Evolutionary conservation across 2,888 invertebrate genomes (phyloP), one percentile per base, ranked within the genome.

Genomic region (Sminthurides aquaticus): DNA sequence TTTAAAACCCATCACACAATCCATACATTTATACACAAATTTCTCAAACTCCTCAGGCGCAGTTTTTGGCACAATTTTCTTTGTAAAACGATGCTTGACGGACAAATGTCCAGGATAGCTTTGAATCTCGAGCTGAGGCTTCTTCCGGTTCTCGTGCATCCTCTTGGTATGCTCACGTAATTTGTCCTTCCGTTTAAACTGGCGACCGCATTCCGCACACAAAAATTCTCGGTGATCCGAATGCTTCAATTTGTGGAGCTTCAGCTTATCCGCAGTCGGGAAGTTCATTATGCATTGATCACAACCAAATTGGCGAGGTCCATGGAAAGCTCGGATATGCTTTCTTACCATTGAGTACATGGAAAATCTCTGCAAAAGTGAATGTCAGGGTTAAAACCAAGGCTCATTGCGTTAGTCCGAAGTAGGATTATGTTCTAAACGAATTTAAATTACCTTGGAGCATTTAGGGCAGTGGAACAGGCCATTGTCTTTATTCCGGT

Each of bases 171-270:
- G 89, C 73, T 87, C 87, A 71, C 85, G 85, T 58, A 89, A 78
- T 76, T 87, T 87, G 75, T 87, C 87, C 74, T 88, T 88, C 26
- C 89, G 81, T 76, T 88, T 88, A 77, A 89, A 90, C 76, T 87
- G 87, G 72, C 87, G 86, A 0, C 87, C 88, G 77, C 90, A 90
- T 52, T 68, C 68, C 2, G 87, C 84, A 76, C 90, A 90, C 69
- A 87, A 81, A 79, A 88, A 89, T 76, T 87, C 87, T 58, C 84
- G 80, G 73, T 82, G 82, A 73, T 84, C 83, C 24, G 72, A 72
- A 69, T 78, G 82, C 77, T 84, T 82, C 62, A 88, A 78, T 79
- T 86, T 81, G 78, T 90, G 89, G 78, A 87, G 83, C 67, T 85
- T 84, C 57, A 90, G 79, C 76, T 88, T 89, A 77, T 88, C 88